Conservation (phyloP, 1,140 invertebrate species). For the Bombus huntii region DNA sequence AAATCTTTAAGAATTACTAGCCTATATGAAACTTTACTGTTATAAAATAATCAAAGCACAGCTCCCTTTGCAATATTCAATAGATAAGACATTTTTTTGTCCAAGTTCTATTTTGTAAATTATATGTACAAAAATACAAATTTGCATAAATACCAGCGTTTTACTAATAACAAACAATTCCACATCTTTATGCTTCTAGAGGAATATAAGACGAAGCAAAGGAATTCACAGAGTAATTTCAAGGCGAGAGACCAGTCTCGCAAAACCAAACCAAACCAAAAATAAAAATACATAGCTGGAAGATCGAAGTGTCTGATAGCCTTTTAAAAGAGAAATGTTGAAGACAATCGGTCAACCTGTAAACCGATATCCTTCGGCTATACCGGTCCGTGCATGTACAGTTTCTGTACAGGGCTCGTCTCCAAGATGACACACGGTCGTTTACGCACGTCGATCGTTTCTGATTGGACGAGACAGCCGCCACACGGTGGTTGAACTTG, state of each 20-base stretch:
- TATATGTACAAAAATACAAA: too few relatives aligned
- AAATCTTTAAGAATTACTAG: too few relatives aligned
- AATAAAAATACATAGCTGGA: neutral
- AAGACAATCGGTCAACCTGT: constrained; percentile 64
- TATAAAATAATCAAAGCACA: too few relatives aligned
- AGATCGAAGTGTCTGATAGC: constrained; percentile 54
- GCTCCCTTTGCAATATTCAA: too few relatives aligned
- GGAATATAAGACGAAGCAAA: neutral
- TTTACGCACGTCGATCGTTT: constrained; percentile 42
- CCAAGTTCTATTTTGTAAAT: too few relatives aligned
- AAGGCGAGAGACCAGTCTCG: neutral
- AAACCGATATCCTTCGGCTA: constrained; percentile 63
- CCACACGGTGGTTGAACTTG: constrained; percentile 67
- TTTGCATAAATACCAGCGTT: too few relatives aligned
- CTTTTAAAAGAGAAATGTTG: constrained; percentile 40
- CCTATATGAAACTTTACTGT: too few relatives aligned
- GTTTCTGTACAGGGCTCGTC: constrained; percentile 8
- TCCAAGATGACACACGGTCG: constrained; percentile 37
- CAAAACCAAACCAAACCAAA: neutral
- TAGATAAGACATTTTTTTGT: too few relatives aligned
- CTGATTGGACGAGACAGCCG: constrained; percentile 65
- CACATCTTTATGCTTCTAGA: neutral
- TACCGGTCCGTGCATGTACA: constrained; percentile 21
- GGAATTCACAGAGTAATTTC: neutral
- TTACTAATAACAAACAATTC: neutral